Evolutionary conservation across 2,888 invertebrate genomes (phyloP), one percentile per base, ranked within the genome.

Genomic region (Scaptomyza polygonia): DNA sequence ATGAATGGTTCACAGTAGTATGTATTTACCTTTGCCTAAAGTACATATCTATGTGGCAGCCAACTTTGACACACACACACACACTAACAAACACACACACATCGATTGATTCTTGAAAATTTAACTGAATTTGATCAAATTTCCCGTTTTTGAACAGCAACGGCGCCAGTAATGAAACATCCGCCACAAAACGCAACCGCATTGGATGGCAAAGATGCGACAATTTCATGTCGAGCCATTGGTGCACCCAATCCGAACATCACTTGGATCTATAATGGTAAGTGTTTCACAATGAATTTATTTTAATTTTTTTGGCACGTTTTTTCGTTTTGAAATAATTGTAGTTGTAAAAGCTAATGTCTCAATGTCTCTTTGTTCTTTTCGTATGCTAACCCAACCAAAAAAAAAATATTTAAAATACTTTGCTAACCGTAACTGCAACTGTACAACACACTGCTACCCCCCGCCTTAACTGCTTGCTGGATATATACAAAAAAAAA

Each of bases 241-340:
- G 98, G 98, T 51, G 97, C 98, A 16, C 98, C 98, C 21, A 94
- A 95, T 77, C 98, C 99, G 9, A 97, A 96, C 89, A 94, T 96
- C 65, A 96, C 97, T 44, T 99, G 99, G 99, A 95, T 95, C 88
- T 96, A 96, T 90, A 96, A 97, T 92, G 97, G 98, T 98, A 93
- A 94, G 93, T 82, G 4, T n/a, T n/a, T 3, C 14, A 12, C 4
- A 44, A 30, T 32, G 3, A n/a, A 14, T 12, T 5, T 18, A 3
- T 3, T 43, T 18, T n/a, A n/a, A n/a, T 16, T 8, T 45, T 2
- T 4, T 16, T 7, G 16, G 54, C 52, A 53, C 52, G 52, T 11
- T n/a, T n/a, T n/a, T n/a, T 43, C 4, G 14, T 14, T 36, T 52
- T 52, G 25, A 18, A 34, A 18, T 57, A 27, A 21, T 56, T 27